Evolutionary conservation across 30 jellyfish, hydroid and myxozoan genomes (phyloP), one percentile per base, ranked within the genome.

Genomic region (Pseudorhiza aurosa): DNA sequence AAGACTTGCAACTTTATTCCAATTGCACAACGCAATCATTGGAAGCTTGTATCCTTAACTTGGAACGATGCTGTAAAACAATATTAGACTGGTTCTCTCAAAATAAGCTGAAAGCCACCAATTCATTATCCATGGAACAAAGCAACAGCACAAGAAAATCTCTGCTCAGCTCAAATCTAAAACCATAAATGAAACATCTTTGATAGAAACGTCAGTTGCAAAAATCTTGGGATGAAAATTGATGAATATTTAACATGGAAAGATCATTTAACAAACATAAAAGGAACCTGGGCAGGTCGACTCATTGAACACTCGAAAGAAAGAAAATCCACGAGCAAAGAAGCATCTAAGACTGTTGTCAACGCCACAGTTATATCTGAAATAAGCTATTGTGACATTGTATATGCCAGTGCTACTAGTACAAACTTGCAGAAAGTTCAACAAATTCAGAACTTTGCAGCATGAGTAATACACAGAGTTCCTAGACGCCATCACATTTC

Each of bases 151-250:
- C 10, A 42, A 42, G 15, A 42, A 42, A 9, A 42, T 42, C 55
- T 15, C 55, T 42, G 55, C 30, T 56, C 70, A 56, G 70, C 70
- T 56, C 70, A 56, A 56, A 56, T 18, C 70, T 56, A 56, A 17
- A 56, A 56, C 44, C 36, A 56, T 56, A 56, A 56, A 56, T 8
- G 30, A 56, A 56, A 0, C 44, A 56, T 56, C 70, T 56, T 56
- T 56, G 30, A 56, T 35, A 56, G 44, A n/a, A n/a, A n/a, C n/a
- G n/a, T n/a, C n/a, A n/a, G n/a, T n/a, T n/a, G n/a, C n/a, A n/a
- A n/a, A n/a, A 30, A 56, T 35, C 0, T 56, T 35, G 70, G 44
- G 44, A 56, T 56, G 70, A 56, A 56, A 56, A 30, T 56, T 1
- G 70, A 56, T 56, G 35, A 56, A 17, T 17, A 0, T 0, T 56